These are phyloP conservation scores for Pseudochromis fuscus DNA, from an alignment of 2,797 vertebrate species.

Conservation along the genomic window DNA sequence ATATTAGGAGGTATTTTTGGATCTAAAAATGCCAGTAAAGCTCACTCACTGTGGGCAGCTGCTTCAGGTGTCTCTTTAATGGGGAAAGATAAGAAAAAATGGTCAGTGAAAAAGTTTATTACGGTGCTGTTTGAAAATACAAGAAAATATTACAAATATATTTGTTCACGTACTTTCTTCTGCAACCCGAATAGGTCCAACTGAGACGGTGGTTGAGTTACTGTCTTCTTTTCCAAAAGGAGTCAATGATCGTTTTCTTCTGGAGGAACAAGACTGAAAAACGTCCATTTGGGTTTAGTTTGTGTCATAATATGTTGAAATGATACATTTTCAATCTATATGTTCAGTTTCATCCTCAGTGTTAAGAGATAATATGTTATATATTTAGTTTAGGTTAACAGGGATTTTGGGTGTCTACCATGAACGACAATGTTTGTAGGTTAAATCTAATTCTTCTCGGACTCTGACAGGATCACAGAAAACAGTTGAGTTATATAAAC, in stretches of 20 bases:
- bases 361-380: background rate
- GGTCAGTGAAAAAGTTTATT: slow-evolving; percentile 3
- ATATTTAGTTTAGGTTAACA: background rate
- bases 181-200: slow-evolving; percentile 79
- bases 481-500: background rate
- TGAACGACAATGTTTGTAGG: too few species aligned
- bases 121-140: background rate
- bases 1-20: background rate
- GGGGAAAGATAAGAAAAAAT: background rate
- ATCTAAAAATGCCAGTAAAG: background rate
- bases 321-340: background rate
- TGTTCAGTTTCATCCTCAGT: background rate
- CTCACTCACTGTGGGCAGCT: slow-evolving; percentile 67
- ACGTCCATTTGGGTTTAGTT: background rate
- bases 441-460: too few species aligned
- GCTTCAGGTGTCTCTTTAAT: slow-evolving; percentile 33
- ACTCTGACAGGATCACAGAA: background rate
- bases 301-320: background rate
- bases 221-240: slow-evolving; percentile 67
- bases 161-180: slow-evolving; percentile 55
- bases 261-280: slow-evolving; percentile 71
- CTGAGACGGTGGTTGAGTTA: slow-evolving; percentile 76
- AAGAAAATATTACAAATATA: background rate
- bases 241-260: slow-evolving; percentile 74
- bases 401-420: too few species aligned